Percentiles rank a stretch among this genome's conserved stretches.
Evolutionary conservation across 2,113 vertebrate species (phyloP).

Genomic region (Sturnira hondurensis): DNA sequence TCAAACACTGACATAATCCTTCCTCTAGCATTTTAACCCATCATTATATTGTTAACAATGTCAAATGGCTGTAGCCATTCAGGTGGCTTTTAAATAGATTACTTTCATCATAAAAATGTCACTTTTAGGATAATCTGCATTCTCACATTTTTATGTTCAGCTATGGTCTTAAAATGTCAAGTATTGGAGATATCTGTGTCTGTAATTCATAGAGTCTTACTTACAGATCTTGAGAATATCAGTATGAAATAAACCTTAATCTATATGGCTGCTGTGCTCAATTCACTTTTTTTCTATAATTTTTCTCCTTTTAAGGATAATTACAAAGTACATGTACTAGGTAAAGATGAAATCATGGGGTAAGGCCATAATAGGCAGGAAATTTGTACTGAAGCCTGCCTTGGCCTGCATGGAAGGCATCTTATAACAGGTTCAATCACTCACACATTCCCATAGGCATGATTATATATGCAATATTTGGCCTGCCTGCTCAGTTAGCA

Average conservation of each 20-base stretch:
- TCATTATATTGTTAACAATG: slow-evolving; percentile 72
- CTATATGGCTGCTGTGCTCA: background rate
- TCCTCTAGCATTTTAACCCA: slow-evolving; percentile 74
- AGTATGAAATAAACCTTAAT: slow-evolving; percentile 33
- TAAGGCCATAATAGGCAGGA: background rate
- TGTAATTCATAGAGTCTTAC: slow-evolving; percentile 36
- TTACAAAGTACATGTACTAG: background rate
- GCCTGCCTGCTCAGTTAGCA: background rate
- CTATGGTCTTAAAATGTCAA: slow-evolving; percentile 62
- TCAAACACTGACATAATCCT: slow-evolving; percentile 74
- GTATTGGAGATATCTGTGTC: slow-evolving; percentile 11
- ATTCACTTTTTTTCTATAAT: background rate
- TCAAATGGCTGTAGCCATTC: slow-evolving; percentile 63
- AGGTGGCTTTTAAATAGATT: slow-evolving; percentile 72
- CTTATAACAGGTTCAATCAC: background rate
- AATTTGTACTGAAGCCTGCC: background rate
- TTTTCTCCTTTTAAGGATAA: slow-evolving; percentile 53
- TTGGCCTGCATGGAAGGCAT: background rate
- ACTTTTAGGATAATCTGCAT: slow-evolving; percentile 68
- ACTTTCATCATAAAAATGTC: slow-evolving; percentile 71
- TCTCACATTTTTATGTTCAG: slow-evolving; percentile 66
- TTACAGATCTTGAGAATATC: slow-evolving; percentile 38
- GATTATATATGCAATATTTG: background rate
- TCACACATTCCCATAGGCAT: background rate
- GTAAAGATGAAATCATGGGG: background rate